These are phyloP conservation scores for Polypedilum vanderplanki DNA, from an alignment of 1,140 invertebrate species.

Conservation along the genomic window DNA sequence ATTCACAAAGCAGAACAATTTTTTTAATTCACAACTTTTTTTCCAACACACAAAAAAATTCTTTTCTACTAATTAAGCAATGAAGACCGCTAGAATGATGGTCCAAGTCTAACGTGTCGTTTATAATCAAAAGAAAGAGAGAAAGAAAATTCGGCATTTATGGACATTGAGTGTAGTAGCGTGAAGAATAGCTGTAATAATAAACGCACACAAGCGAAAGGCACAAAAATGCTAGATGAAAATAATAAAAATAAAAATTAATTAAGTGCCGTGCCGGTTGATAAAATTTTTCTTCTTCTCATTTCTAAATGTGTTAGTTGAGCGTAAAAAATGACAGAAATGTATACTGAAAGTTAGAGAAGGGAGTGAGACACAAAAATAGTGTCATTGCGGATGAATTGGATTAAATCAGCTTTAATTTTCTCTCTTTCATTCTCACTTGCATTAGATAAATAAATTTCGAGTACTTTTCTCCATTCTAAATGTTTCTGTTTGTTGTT, in stretches of 20 bases:
- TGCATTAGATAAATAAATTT: not conserved
- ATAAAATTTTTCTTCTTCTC: not conserved
- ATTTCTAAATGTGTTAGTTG: too few relatives aligned
- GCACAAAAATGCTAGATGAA: not conserved
- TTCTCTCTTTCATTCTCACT: too few relatives aligned
- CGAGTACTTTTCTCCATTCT: too few relatives aligned
- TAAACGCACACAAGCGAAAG: not conserved
- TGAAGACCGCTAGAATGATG: not conserved
- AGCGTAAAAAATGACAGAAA: not conserved
- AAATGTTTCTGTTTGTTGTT: too few relatives aligned
- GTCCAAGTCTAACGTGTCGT: not conserved
- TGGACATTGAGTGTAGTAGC: not conserved
- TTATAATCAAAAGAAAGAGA: not conserved
- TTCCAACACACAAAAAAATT: too few relatives aligned
- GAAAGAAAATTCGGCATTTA: not conserved
- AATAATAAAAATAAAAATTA: conserved; percentile 10
- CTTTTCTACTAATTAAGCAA: not conserved
- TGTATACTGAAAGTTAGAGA: not conserved
- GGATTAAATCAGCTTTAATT: conserved; percentile 9
- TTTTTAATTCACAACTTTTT: too few relatives aligned
- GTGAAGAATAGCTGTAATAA: not conserved
- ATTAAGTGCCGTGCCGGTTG: conserved; percentile 9
- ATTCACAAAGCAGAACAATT: not conserved
- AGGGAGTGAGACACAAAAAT: conserved; percentile 3
- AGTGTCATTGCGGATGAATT: conserved; percentile 12